Evolutionary conservation across 2,888 invertebrate species (phyloP), one percentile per base, ranked within the genome.

Genomic region (Rhogogaster chlorosoma): DNA sequence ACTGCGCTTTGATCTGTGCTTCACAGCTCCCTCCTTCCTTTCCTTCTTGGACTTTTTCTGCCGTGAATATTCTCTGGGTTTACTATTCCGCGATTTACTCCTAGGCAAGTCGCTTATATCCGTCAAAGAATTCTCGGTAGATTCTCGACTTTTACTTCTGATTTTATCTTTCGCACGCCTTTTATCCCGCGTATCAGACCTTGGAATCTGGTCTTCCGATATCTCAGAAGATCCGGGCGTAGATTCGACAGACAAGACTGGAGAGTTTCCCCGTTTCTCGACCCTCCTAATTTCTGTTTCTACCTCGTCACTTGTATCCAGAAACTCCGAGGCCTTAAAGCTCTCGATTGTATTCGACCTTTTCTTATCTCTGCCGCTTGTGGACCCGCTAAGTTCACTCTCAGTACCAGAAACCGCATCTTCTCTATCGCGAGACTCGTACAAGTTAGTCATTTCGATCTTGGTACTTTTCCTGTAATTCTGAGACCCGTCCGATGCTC

Each of bases 401-500:
- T 61, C 61, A 15, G 38, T 38, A 22, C 61, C 29, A 9, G 15
- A 18, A 12, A 5, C 18, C 12, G 22, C n/a, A 1, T 10, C 61
- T 22, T 61, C 32, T 1, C 7, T 36, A 10, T 83, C 10, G 32
- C 18, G 15, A 38, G 64, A 45, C 42, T 64, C 15, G n/a, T 64
- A 70, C 15, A 57, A 67, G 29, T 84, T 86, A 9, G 88, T 88
- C 87, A 92, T 90, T 84, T 91, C 89, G 12, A 92, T 92, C 78
- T 87, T 91, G 3, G 89, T 90, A 26, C 88, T 88, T 1, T 89
- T 86, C 22, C 32, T 26, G 6, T 67, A 49, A 29, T 45, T 49
- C 18, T 29, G 26, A n/a, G 64, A 38, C 7, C 67, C 36, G 22
- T 36, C 64, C 12, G 80, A 42, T 6, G 67, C 9, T 83, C 49